Evolutionary conservation across 2,113 vertebrate species (phyloP).

Genomic region (Xenopus tropicalis): UCB_Xtro_10.0 CM004449.2:22700501-22701000

Average conservation of each 20-base stretch:
- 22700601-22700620: too few relatives aligned
- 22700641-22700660: too few relatives aligned
- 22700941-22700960: constrained; percentile 37
- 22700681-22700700: too few relatives aligned
- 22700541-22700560: too few relatives aligned
- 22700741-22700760: neutral
- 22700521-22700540: too few relatives aligned
- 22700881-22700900: constrained; percentile 35
- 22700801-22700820: neutral
- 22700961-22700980: constrained; percentile 36
- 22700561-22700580: too few relatives aligned
- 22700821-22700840: constrained; percentile 30
- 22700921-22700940: constrained; percentile 40
- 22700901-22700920: constrained; percentile 35
- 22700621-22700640: too few relatives aligned
- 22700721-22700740: too few relatives aligned
- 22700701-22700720: too few relatives aligned
- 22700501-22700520: too few relatives aligned
- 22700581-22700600: too few relatives aligned
- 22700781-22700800: neutral
- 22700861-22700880: constrained; percentile 17
- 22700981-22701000: constrained; percentile 37
- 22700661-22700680: too few relatives aligned
- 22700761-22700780: neutral
- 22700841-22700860: constrained; percentile 28